Base-by-base conservation (phyloP, 2,888 invertebrate species). In the Drosophila acutilabella region DNA sequence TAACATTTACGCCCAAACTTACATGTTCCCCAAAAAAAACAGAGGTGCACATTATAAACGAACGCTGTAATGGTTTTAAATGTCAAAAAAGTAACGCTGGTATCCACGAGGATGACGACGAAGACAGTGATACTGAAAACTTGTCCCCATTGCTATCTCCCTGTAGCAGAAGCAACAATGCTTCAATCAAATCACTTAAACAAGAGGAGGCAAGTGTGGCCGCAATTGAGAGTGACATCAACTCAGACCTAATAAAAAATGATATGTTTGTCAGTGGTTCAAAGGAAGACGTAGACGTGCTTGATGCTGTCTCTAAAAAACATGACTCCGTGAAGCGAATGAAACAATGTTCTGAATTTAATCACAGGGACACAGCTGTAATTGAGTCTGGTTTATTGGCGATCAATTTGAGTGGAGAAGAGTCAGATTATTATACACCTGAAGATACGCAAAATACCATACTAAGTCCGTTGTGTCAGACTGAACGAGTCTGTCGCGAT, bases 61-160 rank as follows among this genome's bases (percentile, higher is more conserved):
- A 95, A 78, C 94, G 94, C 61, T 88, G 90, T 52, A 66, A 20
- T 33, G 89, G 82, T 45, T 71, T 85, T 5, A 91, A 91, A 68
- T 78, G 88, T 59, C 79, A 84, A 13, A 88, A 71, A 10, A 48
- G 66, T 45, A 73, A 33, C 36, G 20, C 57, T 57, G 71, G 60
- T 38, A 80, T 72, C 47, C 78, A 48, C 40, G 83, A 82, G 18
- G 81, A 84, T 44, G 88, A 93, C 47, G 96, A 96, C 87, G 96
- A 96, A 78, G 96, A 97, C 90, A 97, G 97, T 90, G 97, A 97
- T 91, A 95, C 95, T 52, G 97, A 97, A 92, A 95, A 97, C 80
- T 92, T 96, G 59, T 97, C 97, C 16, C 97, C 97, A 16, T 92
- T 97, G 36, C 93, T 97, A 0, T 90, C 90, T 45, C 86, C 91